Percentiles rank a stretch among this genome's conserved stretches.
Evolutionary conservation across 2,888 invertebrate genomes (phyloP).

Genomic region (Cerastis leucographa): DNA sequence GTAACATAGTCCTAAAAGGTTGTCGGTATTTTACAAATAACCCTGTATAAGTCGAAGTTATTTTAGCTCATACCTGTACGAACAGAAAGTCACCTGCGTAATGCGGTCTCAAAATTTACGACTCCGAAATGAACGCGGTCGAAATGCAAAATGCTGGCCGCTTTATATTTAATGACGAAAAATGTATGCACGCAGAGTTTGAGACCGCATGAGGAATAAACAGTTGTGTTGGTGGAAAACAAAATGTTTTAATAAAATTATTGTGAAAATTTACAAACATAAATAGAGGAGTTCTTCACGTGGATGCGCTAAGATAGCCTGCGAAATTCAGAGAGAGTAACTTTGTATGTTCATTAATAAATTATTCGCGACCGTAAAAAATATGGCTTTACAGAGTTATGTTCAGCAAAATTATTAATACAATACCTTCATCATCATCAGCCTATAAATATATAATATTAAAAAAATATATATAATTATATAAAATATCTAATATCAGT

Average conservation of each 20-base stretch:
- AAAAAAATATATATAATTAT: too few relatives aligned
- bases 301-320: not conserved
- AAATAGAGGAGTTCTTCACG: not conserved
- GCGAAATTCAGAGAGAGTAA: too few relatives aligned
- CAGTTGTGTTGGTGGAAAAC: constrained; percentile 17
- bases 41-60: not conserved
- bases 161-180: constrained; percentile 55
- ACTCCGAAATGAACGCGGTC: constrained; percentile 43
- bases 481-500: too few relatives aligned
- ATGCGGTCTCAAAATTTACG: constrained; percentile 56
- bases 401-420: too few relatives aligned
- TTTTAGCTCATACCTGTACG: not conserved
- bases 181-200: constrained; percentile 41
- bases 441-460: too few relatives aligned
- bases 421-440: too few relatives aligned
- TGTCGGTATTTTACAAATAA: too few relatives aligned
- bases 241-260: not conserved
- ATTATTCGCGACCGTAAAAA: too few relatives aligned
- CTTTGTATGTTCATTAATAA: too few relatives aligned
- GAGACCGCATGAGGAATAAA: constrained; percentile 51
- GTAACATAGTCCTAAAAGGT: too few relatives aligned
- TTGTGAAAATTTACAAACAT: not conserved
- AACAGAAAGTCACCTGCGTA: constrained; percentile 43
- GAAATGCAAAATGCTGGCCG: constrained; percentile 50
- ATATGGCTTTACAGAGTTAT: too few relatives aligned